Base-by-base conservation (phyloP, 2,113 vertebrate species). In the Rhagologus leucostigma region DNA sequence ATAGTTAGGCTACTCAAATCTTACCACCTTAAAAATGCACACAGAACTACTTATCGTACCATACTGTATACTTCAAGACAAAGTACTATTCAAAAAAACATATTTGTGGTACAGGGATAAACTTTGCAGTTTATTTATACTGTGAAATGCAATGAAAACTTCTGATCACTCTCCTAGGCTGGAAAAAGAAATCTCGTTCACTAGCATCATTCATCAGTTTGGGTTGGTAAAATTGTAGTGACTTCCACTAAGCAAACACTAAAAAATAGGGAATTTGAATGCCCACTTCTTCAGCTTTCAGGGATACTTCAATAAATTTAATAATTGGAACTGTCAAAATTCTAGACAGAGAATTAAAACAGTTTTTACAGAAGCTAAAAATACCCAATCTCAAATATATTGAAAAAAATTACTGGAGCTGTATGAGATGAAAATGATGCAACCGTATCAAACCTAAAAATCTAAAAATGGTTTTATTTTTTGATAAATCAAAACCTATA, bases 141-240 rank as follows among this genome's bases (percentile, higher is more conserved):
- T 96, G 96, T 98, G 97, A 98, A 98, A 98, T 95, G 95, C 97
- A 98, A 97, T 13, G 19, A 98, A 98, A 97, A 90, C 92, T 93
- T 95, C 87, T 85, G 84, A 96, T 97, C 74, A 81, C 96, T 96
- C 87, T 33, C 83, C 96, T 98, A 97, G 74, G 93, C 93, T 96
- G 97, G 95, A 96, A 97, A 97, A 98, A 96, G 92, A 97, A 97
- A 97, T 27, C 92, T 74, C 76, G 16, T 81, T 97, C 94, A 82
- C 96, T 97, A 92, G 87, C 89, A 78, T 97, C 94, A 93, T 83
- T 97, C 96, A 96, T 87, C 56, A 16, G 81, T 95, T 96, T 94
- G 52, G 78, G 88, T 77, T 97, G 96, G 97, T 94, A 96, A 97
- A 98, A 97, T 12, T 93, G 86, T 94, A 93, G 89, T 95, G 94